phyloP scores from a whole-genome alignment of 2,113 vertebrate genomes.

The Protobothrops mucrosquamatus region DNA sequence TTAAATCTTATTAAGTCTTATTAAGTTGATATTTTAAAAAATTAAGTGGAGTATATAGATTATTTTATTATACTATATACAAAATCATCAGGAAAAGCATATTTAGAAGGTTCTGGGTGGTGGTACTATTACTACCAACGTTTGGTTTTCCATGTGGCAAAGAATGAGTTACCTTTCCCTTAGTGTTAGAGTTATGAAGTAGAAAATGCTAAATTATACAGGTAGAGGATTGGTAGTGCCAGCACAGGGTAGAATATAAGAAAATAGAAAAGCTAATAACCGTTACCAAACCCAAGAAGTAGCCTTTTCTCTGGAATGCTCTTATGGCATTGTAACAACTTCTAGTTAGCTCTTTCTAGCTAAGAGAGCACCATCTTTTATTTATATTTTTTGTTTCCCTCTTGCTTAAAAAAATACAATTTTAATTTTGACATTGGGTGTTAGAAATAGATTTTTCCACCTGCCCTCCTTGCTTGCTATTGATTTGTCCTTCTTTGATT shows the following conservation, averaged over 20 bases:
- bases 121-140: not conserved
- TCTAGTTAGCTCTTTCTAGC: not conserved
- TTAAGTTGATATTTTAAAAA: not conserved
- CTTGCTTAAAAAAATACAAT: not conserved
- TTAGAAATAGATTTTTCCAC: conserved; percentile 17
- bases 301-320: not conserved
- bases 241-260: not conserved
- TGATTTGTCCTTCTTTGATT: conserved; percentile 48
- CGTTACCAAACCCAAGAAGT: not conserved
- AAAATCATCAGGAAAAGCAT: not conserved
- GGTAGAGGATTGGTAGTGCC: not conserved
- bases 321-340: not conserved
- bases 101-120: not conserved
- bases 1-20: not conserved
- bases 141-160: not conserved
- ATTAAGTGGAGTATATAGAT: not conserved
- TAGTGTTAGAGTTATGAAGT: not conserved
- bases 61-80: not conserved
- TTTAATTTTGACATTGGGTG: conserved; percentile 3
- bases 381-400: conserved; percentile 22
- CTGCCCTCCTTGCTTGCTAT: not conserved
- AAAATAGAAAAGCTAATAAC: not conserved
- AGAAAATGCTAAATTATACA: not conserved
- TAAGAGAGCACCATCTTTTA: not conserved
- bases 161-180: not conserved